These are phyloP conservation scores for Amia ocellicauda DNA, from an alignment of 2,113 vertebrate genomes.

Conservation along the genomic window DNA sequence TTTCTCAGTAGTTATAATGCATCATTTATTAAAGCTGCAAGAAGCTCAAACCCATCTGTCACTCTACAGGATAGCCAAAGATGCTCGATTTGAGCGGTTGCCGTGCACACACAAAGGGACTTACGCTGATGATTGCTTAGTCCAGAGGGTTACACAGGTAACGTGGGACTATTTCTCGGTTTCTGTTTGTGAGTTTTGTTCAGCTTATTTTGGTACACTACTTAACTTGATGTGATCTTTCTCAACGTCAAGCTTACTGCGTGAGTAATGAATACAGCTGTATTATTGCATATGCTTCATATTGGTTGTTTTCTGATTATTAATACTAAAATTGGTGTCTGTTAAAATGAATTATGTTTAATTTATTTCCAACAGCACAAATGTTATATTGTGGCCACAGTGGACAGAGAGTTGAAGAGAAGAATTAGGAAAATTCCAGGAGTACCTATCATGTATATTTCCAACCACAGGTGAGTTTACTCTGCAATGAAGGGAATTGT, in stretches of 20 bases:
- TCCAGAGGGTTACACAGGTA: slow-evolving; percentile 97
- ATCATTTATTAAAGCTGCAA: no score
- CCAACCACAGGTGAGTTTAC: slow-evolving; percentile 93
- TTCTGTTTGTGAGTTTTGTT: background rate
- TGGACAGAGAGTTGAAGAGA: slow-evolving; percentile 93
- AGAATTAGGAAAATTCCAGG: slow-evolving; percentile 94
- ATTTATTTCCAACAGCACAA: slow-evolving; percentile 80
- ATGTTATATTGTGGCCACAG: slow-evolving; percentile 96
- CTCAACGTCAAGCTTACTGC: no score
- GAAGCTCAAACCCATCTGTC: no score
- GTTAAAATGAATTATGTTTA: slow-evolving; percentile 12
- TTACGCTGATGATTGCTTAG: slow-evolving; percentile 96
- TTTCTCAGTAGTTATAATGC: no score
- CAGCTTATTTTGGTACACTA: background rate
- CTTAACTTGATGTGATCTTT: background rate
- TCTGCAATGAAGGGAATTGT: no score
- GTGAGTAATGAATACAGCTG: no score
- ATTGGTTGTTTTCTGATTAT: no score
- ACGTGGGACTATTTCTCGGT: background rate
- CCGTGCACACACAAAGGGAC: slow-evolving; percentile 92
- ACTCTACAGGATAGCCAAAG: slow-evolving; percentile 91
- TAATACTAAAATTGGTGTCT: no score
- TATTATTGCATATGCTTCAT: no score
- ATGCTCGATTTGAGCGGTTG: slow-evolving; percentile 89
- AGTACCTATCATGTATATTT: slow-evolving; percentile 98